Percentiles rank a stretch among this genome's conserved stretches.
Evolutionary conservation across 2,113 vertebrate genomes (phyloP).

Genomic region (Clarias magur): DNA sequence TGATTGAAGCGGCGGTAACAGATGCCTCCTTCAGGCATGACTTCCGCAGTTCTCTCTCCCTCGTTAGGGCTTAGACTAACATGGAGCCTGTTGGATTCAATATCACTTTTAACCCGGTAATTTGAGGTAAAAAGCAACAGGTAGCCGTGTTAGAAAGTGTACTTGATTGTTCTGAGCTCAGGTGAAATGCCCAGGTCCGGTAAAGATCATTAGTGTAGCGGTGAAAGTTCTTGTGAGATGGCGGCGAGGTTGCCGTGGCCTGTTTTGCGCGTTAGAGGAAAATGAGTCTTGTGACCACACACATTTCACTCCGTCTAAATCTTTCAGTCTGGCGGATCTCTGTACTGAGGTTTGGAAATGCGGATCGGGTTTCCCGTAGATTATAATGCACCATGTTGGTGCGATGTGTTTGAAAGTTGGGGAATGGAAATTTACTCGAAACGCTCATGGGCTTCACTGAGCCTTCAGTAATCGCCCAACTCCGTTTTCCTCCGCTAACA

Average conservation of each 20-base stretch:
- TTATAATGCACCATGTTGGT: not conserved
- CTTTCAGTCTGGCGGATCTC: not conserved
- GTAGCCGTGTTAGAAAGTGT: not conserved
- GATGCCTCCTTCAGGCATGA: constrained; percentile 4
- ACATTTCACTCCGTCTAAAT: not conserved
- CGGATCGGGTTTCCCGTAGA: too few species aligned
- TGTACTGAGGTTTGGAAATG: too few species aligned
- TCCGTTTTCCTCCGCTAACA: not conserved
- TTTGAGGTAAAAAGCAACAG: constrained; percentile 19
- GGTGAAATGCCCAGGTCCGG: not conserved
- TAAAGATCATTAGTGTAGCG: not conserved
- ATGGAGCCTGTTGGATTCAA: not conserved
- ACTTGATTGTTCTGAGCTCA: accelerated
- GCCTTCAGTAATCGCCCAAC: too few species aligned
- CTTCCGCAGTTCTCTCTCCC: constrained; percentile 35
- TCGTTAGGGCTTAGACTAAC: not conserved
- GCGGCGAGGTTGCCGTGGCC: constrained; percentile 30
- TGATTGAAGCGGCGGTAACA: not conserved
- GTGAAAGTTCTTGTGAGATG: constrained; percentile 42
- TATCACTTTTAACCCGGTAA: too few species aligned
- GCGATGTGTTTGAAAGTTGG: not conserved
- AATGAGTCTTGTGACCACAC: constrained; percentile 13
- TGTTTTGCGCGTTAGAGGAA: constrained; percentile 13
- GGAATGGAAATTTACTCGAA: constrained; percentile 28
- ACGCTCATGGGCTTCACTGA: not conserved